Evolutionary conservation across 1,140 invertebrate genomes (phyloP), one percentile per base, ranked within the genome.

Genomic region (Bombus huntii): DNA sequence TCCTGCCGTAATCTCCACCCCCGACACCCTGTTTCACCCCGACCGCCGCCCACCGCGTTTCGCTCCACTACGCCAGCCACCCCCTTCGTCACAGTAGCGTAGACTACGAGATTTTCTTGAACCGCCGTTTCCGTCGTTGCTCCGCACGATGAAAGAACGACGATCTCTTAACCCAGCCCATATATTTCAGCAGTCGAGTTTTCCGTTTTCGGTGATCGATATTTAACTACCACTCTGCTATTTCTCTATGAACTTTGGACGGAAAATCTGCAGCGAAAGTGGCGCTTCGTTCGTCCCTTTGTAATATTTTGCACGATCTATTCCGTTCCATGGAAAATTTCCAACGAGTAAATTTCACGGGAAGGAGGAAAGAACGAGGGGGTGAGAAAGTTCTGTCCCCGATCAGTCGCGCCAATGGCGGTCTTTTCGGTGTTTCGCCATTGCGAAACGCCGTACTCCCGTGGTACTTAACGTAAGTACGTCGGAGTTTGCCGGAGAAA

Each of bases 391-490:
- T 37, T 66, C 9, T 34, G 73, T 44, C 74, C 44, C 62, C 53
- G 73, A 66, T 70, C n/a, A 81, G 34, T 28, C 66, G 44, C 81
- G 82, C 81, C 81, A 84, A 77, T 84, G 81, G 65, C 44, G n/a
- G 57, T 74, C 68, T 28, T 80, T 66, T 53, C 83, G 68, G 83
- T 74, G 74, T 79, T 86, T 88, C 83, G 79, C 72, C 77, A 34
- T 62, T 75, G 76, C 72, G 73, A 31, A 79, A 66, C 72, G 44
- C 76, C 66, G 68, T 47, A 81, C 72, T 88, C 85, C 57, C 77
- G 81, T 74, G 84, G 90, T 93, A 93, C 92, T 94, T 93, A 93
- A 92, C 91, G 89, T 93, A 94, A 94, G 92, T 93, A 93, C 91
- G 85, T 90, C 83, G 89, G 75, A 89, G 89, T 91, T 91, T 71